Base-by-base conservation (phyloP, 2,888 invertebrate species). In the Arrhopalites spinosus region DNA sequence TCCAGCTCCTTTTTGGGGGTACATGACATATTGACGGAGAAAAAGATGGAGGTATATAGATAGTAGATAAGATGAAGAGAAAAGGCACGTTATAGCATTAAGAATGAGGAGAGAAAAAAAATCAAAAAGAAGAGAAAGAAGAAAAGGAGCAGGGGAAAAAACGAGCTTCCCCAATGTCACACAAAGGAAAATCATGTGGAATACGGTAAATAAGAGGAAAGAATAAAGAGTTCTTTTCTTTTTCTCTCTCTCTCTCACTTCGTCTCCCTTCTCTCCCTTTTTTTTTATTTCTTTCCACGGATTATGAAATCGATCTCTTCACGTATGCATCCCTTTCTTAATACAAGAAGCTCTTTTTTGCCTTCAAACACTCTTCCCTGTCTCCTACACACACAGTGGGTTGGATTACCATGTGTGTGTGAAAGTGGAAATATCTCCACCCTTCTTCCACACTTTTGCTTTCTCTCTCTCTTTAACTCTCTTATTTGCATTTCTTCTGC, bases 151-250 rank as follows among this genome's bases (percentile, higher is more conserved):
- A 27, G 29, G 64, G 25, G 29, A 36, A 61, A 23, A 23, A 17
- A 64, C 2, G 36, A 23, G 29, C 29, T 61, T 7, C 15, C 25
- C 8, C 7, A 59, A 23, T 64, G 36, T 64, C 5, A 7, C 20
- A 64, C 64, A 64, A 64, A 64, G 27, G 30, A 64, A 30, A 64
- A 64, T 64, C 30, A 64, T 29, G 64, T 36, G 64, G 64, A 64
- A 64, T 64, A 64, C 36, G 30, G 36, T 64, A 64, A 64, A 64
- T 36, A 64, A 59, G 64, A 17, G 36, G 20, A 64, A 27, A 64
- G 64, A 64, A 64, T 64, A 36, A 30, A 64, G 64, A 61, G 20
- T 13, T 3, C 3, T 17, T 50, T 17, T 15, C 20, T 50, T 17
- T 11, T 15, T 50, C 50, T 50, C 15, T 15, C 3, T 5, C 20